Evolutionary conservation across 1,140 invertebrate species (phyloP), one percentile per base, ranked within the genome.

Genomic region (Antheraea pernyi): DNA sequence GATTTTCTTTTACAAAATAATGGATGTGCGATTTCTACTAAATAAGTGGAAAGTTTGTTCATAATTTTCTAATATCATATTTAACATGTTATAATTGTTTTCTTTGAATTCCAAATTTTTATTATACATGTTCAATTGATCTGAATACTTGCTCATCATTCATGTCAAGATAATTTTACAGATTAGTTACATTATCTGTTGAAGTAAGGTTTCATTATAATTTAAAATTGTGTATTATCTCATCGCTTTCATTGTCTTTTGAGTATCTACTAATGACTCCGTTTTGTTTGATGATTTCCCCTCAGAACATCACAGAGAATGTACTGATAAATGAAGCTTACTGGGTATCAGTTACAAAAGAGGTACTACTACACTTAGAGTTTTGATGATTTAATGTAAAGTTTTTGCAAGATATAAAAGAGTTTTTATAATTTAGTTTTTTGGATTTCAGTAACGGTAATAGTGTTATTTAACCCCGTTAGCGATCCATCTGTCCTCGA

Each of bases 231-330:
- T 53, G 39, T 68, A 68, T 62, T 78, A 16, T 68, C 36, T 69
- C 36, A 74, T 46, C 58, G 19, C 69, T 66, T 19, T 69, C 5
- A 53, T 6, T 53, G 13, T 13, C 46, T 53, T 1, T 53, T 53
- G 46, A 53, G 46, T 53, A 11, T 82, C 76, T 85, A 87, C 82
- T 91, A 90, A 92, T 91, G 88, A 89, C 77, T 89, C 84, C 83
- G 86, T 61, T 61, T 90, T 92, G 83, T 91, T 91, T 92, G 85
- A 87, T 89, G 86, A 79, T 92, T 92, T 89, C 91, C 90, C 91
- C 88, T 91, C 96, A 97, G 97, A 97, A 97, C 94, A 97, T 98
- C 95, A 97, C 97, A 94, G 96, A 97, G 95, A 95, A 96, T 94
- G 95, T 97, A 94, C 96, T 97, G 94, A 95, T 97, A 94, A 97